Evolutionary conservation across 2,888 invertebrate species (phyloP).

Genomic region (Amphipoea lucens): DNA sequence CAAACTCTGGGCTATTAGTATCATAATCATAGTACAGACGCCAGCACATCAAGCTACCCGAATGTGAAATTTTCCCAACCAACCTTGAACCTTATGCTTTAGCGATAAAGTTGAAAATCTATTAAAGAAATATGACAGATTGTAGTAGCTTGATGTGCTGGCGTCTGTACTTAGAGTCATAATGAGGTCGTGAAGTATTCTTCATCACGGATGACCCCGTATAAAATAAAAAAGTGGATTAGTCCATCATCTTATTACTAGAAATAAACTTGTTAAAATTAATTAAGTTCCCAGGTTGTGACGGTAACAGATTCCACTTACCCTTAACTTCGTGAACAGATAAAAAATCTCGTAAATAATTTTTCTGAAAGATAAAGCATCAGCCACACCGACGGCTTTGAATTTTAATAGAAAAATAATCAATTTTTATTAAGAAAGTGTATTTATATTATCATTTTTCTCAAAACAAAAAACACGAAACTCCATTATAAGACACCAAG

Average conservation of each 20-base stretch:
- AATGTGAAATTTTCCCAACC: too few species aligned
- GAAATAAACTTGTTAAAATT: conserved; percentile 23
- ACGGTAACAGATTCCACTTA: conserved; percentile 30
- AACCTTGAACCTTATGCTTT: too few species aligned
- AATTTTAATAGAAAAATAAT: conserved; percentile 48
- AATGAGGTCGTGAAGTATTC: not conserved
- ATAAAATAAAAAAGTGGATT: not conserved
- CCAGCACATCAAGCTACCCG: too few species aligned
- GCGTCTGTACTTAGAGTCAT: too few species aligned
- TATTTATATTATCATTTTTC: conserved; percentile 47
- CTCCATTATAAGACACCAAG: conserved; percentile 68
- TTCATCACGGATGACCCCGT: not conserved
- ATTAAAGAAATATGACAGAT: too few species aligned
- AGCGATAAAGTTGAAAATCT: too few species aligned
- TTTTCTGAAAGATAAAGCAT: conserved; percentile 11
- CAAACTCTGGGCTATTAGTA: too few species aligned
- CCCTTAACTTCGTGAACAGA: conserved; percentile 17
- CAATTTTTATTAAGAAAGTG: conserved; percentile 32
- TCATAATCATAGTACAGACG: too few species aligned
- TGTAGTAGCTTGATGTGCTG: too few species aligned
- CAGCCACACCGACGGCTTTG: conserved; percentile 1
- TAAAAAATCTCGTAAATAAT: conserved; percentile 14
- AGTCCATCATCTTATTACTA: not conserved
- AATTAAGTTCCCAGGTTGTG: conserved; percentile 11
- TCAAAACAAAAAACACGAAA: conserved; percentile 55